These are phyloP conservation scores for Pangasius krempfi DNA, from an alignment of 2,797 vertebrate genomes.

Conservation along the genomic window DNA sequence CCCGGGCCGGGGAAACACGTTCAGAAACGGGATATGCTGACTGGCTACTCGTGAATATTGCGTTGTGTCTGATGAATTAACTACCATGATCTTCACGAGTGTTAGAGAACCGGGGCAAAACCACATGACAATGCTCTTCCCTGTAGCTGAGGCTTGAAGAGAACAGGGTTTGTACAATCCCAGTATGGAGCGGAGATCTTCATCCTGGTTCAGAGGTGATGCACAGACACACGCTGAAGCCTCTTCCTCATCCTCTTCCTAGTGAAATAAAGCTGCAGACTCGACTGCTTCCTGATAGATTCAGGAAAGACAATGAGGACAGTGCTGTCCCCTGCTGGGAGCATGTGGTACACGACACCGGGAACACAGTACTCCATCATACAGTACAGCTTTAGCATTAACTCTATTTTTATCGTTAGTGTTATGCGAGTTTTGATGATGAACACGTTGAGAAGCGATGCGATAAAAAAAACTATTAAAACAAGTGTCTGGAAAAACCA, in stretches of 20 bases:
- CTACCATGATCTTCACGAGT: neutral
- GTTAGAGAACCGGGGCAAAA: neutral
- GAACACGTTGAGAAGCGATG: neutral
- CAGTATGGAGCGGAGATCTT: neutral
- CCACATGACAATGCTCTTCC: neutral
- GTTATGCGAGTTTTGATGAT: neutral
- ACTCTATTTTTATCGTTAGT: neutral
- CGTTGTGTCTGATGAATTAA: neutral
- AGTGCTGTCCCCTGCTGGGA: conserved; percentile 3
- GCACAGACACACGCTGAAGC: neutral
- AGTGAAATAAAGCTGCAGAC: neutral
- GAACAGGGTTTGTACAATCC: neutral
- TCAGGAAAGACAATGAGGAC: neutral
- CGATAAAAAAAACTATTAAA: neutral
- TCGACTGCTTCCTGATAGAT: neutral
- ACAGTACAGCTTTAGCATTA: neutral
- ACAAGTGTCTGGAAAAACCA: neutral
- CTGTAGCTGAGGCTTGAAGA: neutral
- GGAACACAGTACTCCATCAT: neutral
- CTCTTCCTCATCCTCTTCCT: neutral
- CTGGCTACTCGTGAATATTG: neutral
- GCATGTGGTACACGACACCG: no score
- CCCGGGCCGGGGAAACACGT: neutral
- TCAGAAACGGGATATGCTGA: neutral
- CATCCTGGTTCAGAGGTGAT: neutral